These are phyloP conservation scores for Scelioninae gen. 2 DNA, from an alignment of 2,888 invertebrate genomes.

Conservation along the genomic window DNA sequence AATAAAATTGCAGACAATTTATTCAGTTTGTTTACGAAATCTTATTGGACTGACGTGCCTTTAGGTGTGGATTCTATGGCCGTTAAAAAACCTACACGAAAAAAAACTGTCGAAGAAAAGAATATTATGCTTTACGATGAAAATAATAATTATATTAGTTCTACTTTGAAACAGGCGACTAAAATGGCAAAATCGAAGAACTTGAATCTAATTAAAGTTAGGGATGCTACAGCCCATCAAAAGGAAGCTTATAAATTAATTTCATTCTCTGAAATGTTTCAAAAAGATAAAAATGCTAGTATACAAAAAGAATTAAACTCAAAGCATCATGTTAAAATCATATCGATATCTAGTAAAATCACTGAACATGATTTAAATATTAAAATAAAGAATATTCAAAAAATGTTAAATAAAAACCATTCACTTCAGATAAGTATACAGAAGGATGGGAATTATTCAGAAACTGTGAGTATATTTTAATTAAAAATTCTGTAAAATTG, in stretches of 20 bases:
- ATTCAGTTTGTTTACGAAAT: conserved; percentile 26
- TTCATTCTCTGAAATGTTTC: conserved; percentile 76
- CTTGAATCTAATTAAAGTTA: conserved; percentile 83
- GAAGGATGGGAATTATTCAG: conserved; percentile 9
- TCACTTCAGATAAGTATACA: conserved; percentile 69
- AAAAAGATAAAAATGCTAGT: too few species aligned
- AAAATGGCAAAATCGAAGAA: conserved; percentile 82
- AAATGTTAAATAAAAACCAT: conserved; percentile 69
- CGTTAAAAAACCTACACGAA: conserved; percentile 7
- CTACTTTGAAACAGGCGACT: conserved; percentile 81
- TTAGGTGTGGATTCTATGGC: conserved; percentile 19
- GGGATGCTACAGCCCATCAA: conserved; percentile 81
- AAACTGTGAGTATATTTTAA: conserved; percentile 17
- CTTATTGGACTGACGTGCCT: conserved; percentile 5
- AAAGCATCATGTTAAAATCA: conserved; percentile 69
- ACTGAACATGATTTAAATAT: conserved; percentile 70
- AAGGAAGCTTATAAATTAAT: conserved; percentile 84
- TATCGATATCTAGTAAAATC: conserved; percentile 67
- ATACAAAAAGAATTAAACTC: too few species aligned
- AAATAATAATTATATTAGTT: conserved; percentile 68
- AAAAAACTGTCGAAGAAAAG: conserved; percentile 39
- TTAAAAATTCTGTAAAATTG: background rate
- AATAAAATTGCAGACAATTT: too few species aligned
- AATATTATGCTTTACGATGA: conserved; percentile 33
- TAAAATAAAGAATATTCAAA: conserved; percentile 71